Percentiles rank a stretch among this genome's conserved stretches.
Conservation (phyloP, 2,888 invertebrate species). For the Sphaerophoria rueppellii region DNA sequence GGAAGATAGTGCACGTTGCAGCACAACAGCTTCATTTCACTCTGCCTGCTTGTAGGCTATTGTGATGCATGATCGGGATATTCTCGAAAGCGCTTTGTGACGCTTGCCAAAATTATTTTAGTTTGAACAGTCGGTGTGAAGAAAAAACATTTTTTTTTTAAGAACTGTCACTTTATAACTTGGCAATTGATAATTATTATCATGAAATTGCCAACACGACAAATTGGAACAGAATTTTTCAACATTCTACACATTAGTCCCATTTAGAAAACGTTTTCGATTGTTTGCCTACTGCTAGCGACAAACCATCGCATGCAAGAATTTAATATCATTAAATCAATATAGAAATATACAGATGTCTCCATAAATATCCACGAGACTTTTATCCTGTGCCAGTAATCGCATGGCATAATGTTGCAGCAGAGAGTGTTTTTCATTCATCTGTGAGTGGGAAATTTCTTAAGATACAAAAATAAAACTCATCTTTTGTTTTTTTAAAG, state of each 20-base stretch:
- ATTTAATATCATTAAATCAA: slow-evolving; percentile 67
- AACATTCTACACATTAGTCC: too few species aligned
- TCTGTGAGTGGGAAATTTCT: slow-evolving; percentile 10
- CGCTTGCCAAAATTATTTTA: slow-evolving; percentile 46
- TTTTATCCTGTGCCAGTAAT: slow-evolving; percentile 37
- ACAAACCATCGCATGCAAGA: slow-evolving; percentile 42
- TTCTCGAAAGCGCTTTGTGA: slow-evolving; percentile 52
- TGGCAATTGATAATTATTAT: too few species aligned
- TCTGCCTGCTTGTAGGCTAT: slow-evolving; percentile 52
- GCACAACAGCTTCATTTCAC: slow-evolving; percentile 17
- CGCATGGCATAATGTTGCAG: slow-evolving; percentile 54
- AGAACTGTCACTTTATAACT: neutral
- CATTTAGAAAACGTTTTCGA: too few species aligned
- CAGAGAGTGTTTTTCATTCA: slow-evolving; percentile 6
- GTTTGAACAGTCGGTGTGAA: slow-evolving; percentile 27
- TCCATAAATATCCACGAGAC: slow-evolving; percentile 7
- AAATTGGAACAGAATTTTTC: too few species aligned
- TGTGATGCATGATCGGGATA: slow-evolving; percentile 57
- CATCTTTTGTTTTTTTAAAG: neutral
- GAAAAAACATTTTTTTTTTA: neutral
- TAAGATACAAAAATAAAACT: slow-evolving; percentile 27
- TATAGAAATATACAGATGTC: slow-evolving; percentile 31
- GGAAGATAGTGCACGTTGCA: slow-evolving; percentile 56
- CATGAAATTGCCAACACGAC: too few species aligned
- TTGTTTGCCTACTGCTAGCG: too few species aligned